Percentiles rank a stretch among this genome's conserved stretches.
phyloP scores from a whole-genome alignment of 2,113 vertebrate genomes.

The Alligator mississippiensis region DNA sequence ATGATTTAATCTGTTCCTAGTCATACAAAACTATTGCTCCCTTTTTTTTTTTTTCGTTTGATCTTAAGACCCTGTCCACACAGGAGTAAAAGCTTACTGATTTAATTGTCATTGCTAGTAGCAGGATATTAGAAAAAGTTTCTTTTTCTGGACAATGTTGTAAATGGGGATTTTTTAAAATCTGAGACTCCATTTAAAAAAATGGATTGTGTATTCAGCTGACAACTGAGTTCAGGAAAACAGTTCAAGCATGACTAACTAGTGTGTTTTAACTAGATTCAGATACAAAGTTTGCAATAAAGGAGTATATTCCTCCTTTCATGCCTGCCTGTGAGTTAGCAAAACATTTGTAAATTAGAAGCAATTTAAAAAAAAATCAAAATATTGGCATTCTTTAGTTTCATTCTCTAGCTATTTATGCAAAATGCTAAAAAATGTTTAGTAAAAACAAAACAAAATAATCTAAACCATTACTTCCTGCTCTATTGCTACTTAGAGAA shows the following conservation, averaged over 20 bases:
- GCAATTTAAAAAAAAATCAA: background rate
- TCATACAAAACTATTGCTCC: slow-evolving; percentile 11
- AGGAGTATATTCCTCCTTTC: background rate
- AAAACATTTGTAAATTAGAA: background rate
- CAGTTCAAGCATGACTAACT: background rate
- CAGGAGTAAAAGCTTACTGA: slow-evolving; percentile 23
- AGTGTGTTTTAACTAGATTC: background rate
- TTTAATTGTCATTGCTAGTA: background rate
- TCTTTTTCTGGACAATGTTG: background rate
- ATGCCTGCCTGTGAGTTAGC: background rate
- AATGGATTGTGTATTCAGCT: background rate
- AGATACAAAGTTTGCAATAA: background rate
- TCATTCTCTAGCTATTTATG: background rate
- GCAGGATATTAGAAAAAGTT: background rate
- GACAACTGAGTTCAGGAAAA: background rate
- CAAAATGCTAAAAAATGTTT: background rate
- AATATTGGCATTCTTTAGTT: background rate
- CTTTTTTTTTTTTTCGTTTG: background rate
- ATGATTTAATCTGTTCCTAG: slow-evolving; percentile 5
- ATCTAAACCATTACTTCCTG: background rate
- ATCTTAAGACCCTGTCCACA: background rate
- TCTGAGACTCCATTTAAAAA: background rate
- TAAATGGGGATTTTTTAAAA: background rate
- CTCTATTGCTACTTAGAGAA: background rate
- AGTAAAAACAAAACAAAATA: background rate